A percentile compares a stretch with the other conserved stretches of the same genome.
These are phyloP conservation scores for Anneissia japonica DNA, from an alignment of 35 echinoderm and acorn worm species.

Conservation along the genomic window DNA sequence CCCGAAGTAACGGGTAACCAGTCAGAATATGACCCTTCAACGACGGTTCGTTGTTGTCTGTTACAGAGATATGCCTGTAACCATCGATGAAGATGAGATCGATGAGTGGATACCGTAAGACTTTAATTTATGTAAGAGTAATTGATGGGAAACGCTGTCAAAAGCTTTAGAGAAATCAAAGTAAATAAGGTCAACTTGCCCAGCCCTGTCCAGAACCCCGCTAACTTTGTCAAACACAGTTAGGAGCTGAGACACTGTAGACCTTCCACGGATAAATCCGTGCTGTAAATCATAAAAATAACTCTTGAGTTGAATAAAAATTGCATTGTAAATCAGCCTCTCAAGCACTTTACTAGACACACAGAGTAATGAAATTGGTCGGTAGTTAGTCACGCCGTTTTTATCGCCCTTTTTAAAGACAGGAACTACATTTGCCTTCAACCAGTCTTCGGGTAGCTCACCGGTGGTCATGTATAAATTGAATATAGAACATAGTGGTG, in stretches of 20 bases:
- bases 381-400: neutral
- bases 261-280: neutral
- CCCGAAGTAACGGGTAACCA: conserved; percentile 4
- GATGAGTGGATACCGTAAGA: neutral
- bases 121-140: neutral
- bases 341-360: neutral
- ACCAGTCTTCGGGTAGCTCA: neutral
- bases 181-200: neutral
- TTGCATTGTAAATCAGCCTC: neutral
- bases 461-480: conserved; percentile 2
- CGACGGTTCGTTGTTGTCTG: neutral
- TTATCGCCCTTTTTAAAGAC: conserved; percentile 13
- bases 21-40: neutral
- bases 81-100: neutral
- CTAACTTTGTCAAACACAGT: conserved; percentile 9
- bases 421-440: conserved; percentile 7
- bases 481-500: conserved; percentile 8
- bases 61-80: neutral
- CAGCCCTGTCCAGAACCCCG: conserved; percentile 12
- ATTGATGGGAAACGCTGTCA: neutral
- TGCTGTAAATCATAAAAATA: conserved; percentile 11
- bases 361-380: neutral
- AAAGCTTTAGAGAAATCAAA: conserved; percentile 20
- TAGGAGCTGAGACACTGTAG: neutral
- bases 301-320: neutral